Evolutionary conservation across 2,888 invertebrate genomes (phyloP).

Genomic region (Volucella inanis): DNA sequence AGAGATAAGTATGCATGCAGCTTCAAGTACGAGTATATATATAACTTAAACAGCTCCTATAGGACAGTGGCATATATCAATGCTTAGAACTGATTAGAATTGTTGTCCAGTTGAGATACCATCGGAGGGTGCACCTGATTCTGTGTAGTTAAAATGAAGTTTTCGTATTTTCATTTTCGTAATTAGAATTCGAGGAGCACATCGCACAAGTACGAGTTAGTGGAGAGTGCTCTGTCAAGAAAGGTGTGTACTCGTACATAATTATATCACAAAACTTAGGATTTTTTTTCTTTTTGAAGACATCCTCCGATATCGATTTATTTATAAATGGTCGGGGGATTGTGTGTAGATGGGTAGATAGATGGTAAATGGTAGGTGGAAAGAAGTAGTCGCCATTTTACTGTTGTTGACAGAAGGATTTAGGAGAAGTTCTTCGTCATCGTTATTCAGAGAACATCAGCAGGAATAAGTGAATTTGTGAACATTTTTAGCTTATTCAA

Average conservation of each 20-base stretch:
- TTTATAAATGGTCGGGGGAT: not conserved
- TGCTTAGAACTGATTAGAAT: too few species aligned
- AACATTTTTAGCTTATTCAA: constrained; percentile 35
- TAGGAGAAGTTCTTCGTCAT: constrained; percentile 37
- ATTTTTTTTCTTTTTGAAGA: not conserved
- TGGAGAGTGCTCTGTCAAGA: constrained; percentile 15
- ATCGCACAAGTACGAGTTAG: constrained; percentile 1
- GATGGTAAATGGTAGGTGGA: too few species aligned
- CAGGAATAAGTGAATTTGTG: constrained; percentile 44
- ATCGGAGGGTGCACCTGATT: too few species aligned
- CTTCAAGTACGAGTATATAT: not conserved
- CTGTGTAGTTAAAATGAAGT: not conserved
- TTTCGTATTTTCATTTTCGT: constrained; percentile 18
- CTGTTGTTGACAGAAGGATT: constrained; percentile 41
- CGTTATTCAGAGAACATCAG: constrained; percentile 18
- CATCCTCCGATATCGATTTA: constrained; percentile 37
- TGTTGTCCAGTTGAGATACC: too few species aligned
- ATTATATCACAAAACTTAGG: constrained; percentile 41
- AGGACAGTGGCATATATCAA: constrained; percentile 43
- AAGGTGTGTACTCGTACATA: constrained; percentile 23
- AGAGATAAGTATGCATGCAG: constrained; percentile 39
- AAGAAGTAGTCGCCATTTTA: not conserved
- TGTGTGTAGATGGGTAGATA: not conserved
- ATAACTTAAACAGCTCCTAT: constrained; percentile 25
- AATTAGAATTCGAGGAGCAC: constrained; percentile 32